Evolutionary conservation across 2,888 invertebrate genomes (phyloP), one percentile per base, ranked within the genome.

Genomic region (Drosophila sordidula): DNA sequence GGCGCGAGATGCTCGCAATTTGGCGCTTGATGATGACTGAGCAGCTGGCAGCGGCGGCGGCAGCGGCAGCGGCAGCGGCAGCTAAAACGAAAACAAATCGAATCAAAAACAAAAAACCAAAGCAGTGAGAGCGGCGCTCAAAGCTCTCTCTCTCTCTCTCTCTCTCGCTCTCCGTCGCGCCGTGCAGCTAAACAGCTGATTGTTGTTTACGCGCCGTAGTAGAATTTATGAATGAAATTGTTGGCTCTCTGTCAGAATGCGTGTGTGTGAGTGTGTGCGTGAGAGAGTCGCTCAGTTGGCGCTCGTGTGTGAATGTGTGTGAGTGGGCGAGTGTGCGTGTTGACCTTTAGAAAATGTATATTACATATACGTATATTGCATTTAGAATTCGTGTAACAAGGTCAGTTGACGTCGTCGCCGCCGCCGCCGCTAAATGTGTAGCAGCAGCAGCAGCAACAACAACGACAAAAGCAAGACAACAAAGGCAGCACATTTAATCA

Each of bases 1-100:
- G 90, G 1, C 92, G 89, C 0, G 90, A 90, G 51, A 79, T 76
- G 56, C 90, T 91, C 14, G 89, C 70, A 51, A 92, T 91, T 78
- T 91, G 92, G 12, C 92, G 81, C 65, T 92, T 92, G 12, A 92
- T 79, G 38, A 92, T 92, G n/a, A 92, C 70, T 2, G 91, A 80
- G 42, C 75, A 67, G 69, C 46, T 65, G 61, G 47, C 50, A 2
- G 54, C 29, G 8, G n/a, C 52, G 26, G 67, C 82, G n/a, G n/a
- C n/a, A n/a, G n/a, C n/a, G n/a, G n/a, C n/a, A n/a, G n/a, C 38
- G 22, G 18, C 45, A 4, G 54, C 29, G 8, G n/a, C 52, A 32
- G 67, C 82, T 56, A 32, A 64, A 57, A 59, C 26, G 16, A 34
- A 49, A 49, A 29, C 36, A 45, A 41, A 34, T 51, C 52, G 62